Base-by-base conservation (phyloP, 2,888 invertebrate species). In the Osmoderma eremita region DNA sequence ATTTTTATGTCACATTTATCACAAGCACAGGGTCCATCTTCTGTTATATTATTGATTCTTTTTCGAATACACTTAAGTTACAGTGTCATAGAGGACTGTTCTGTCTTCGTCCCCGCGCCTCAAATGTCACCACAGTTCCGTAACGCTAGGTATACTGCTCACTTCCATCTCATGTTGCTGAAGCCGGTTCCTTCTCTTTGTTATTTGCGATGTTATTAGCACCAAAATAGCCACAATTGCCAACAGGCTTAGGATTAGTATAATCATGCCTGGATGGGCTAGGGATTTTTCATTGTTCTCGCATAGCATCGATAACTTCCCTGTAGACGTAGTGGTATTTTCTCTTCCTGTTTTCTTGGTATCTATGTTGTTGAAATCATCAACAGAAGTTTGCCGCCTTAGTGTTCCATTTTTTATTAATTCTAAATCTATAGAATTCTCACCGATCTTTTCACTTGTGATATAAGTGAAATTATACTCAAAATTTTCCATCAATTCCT, bases 91-190 rank as follows among this genome's bases (percentile, higher is more conserved):
- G 63, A 72, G 73, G 62, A 69, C 69, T 56, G 75, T 83, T 83
- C 86, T 83, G 83, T 87, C 82, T 45, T 87, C 86, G 76, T 84
- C 79, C 67, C 84, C 84, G 68, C 73, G 85, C 75, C 86, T 84
- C 78, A 87, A 80, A 78, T 87, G 88, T 90, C 90, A 90, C 90
- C 90, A 90, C 69, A 90, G 84, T 75, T 90, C 90, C 51, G 88
- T 86, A 58, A 89, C 87, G 66, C 88, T 88, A 39, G 84, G 83
- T 71, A 86, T 75, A 71, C 83, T 83, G 74, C 82, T 83, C 79
- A 89, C 89, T 80, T 90, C 90, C 83, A 90, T 84, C 74, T 84
- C 83, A 68, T 85, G 83, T 61, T 76, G 73, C 22, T 72, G 74
- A 50, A 80, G 66, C 36, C 65, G 50, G 0, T 62, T 42, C 67